A percentile compares a stretch with the other conserved stretches of the same genome.
Evolutionary conservation across 2,113 vertebrate genomes (phyloP).

Genomic region (Cryptoleucopteryx plumbea): DNA sequence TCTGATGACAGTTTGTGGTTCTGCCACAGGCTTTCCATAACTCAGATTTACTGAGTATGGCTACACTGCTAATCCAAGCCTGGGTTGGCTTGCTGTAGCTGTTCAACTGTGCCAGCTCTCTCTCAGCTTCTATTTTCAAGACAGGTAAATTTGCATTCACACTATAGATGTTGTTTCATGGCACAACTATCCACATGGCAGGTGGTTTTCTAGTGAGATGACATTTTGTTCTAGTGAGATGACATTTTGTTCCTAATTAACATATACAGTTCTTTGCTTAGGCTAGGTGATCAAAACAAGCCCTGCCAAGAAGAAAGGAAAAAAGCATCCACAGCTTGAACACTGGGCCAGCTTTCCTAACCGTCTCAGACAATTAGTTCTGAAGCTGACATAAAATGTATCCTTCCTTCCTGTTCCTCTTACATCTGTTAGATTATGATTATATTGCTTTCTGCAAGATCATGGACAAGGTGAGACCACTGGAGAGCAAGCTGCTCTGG

Average conservation of each 20-base stretch:
- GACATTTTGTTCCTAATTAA: conserved; percentile 46
- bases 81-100: background rate
- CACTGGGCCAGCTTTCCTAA: background rate
- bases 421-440: background rate
- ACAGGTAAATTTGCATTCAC: background rate
- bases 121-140: conserved; percentile 2
- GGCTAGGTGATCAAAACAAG: conserved; percentile 11
- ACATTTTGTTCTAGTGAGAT: background rate
- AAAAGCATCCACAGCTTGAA: background rate
- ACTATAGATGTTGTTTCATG: background rate
- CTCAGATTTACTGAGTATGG: accelerated
- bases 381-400: background rate
- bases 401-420: background rate
- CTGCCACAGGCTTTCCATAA: background rate
- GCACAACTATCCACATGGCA: background rate
- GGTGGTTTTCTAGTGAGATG: background rate
- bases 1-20: background rate
- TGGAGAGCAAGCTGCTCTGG: background rate
- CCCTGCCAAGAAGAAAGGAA: background rate
- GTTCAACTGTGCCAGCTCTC: background rate
- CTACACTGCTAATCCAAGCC: background rate
- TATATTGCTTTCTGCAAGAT: background rate
- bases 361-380: background rate
- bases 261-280: background rate
- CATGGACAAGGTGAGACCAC: background rate